Percentiles rank a stretch among this genome's conserved stretches.
These are phyloP conservation scores for Xiphophorus couchianus DNA, from an alignment of 2,113 vertebrate species.

Conservation along the genomic window DNA sequence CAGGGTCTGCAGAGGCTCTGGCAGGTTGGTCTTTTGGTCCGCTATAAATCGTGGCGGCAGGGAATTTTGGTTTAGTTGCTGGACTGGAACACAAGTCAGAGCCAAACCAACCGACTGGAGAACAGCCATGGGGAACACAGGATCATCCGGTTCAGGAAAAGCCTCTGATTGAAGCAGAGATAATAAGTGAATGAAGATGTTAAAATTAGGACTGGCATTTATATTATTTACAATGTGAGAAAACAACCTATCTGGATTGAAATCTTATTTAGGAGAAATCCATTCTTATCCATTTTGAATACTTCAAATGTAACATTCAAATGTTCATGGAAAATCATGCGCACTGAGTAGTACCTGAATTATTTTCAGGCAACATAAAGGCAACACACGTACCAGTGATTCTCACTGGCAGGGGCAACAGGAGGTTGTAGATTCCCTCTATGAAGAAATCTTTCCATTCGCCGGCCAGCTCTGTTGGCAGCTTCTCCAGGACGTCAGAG, in stretches of 20 bases:
- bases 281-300: too few relatives aligned
- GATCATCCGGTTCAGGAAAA: slow-evolving; percentile 80
- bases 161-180: slow-evolving; percentile 61
- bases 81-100: slow-evolving; percentile 84
- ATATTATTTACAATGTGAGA: too few relatives aligned
- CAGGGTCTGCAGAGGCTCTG: slow-evolving; percentile 88
- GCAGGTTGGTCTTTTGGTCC: slow-evolving; percentile 89
- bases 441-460: slow-evolving; percentile 97
- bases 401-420: slow-evolving; percentile 89
- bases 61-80: slow-evolving; percentile 87
- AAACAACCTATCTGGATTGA: too few relatives aligned
- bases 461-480: slow-evolving; percentile 84
- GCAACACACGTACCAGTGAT: slow-evolving; percentile 80
- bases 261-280: too few relatives aligned
- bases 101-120: slow-evolving; percentile 88
- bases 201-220: neutral
- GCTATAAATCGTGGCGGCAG: slow-evolving; percentile 85
- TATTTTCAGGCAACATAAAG: neutral
- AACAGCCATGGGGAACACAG: slow-evolving; percentile 76
- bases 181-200: neutral
- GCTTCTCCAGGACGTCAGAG: slow-evolving; percentile 70
- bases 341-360: too few relatives aligned
- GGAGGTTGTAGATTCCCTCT: slow-evolving; percentile 89
- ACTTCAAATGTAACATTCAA: too few relatives aligned
- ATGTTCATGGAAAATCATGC: too few relatives aligned